phyloP scores from a whole-genome alignment of 2,888 invertebrate species.

The Erebia aethiops region DNA sequence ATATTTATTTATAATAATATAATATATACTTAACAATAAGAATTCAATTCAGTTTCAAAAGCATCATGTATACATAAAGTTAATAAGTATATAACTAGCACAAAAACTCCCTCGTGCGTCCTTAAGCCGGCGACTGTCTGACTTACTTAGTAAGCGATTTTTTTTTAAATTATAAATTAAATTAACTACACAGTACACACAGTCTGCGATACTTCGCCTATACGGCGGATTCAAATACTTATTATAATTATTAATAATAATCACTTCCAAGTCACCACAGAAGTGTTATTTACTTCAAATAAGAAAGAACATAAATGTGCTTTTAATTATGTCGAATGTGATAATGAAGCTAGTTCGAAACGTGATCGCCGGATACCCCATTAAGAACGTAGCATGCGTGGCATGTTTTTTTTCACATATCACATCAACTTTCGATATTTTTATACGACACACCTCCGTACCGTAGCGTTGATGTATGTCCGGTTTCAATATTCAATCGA shows the following conservation, averaged over 20 bases:
- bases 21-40: conserved; percentile 72
- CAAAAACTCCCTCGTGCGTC: conserved; percentile 68
- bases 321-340: conserved; percentile 46
- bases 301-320: conserved; percentile 53
- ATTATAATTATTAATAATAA: neutral
- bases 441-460: neutral
- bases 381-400: neutral
- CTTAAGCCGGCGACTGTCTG: conserved; percentile 71
- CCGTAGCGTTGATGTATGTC: neutral
- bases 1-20: conserved; percentile 74
- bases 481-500: neutral
- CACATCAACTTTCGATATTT: neutral
- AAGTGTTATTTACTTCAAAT: conserved; percentile 26
- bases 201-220: neutral
- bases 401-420: neutral
- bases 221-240: neutral
- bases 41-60: conserved; percentile 80
- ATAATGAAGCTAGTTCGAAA: conserved; percentile 48
- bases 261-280: conserved; percentile 10
- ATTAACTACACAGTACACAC: conserved; percentile 48
- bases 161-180: conserved; percentile 72
- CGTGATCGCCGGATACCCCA: conserved; percentile 19
- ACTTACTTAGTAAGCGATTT: conserved; percentile 77
- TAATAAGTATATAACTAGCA: conserved; percentile 65
- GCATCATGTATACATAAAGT: conserved; percentile 79